These are phyloP conservation scores for Enoplosus armatus DNA, from an alignment of 2,797 vertebrate species.

Conservation along the genomic window DNA sequence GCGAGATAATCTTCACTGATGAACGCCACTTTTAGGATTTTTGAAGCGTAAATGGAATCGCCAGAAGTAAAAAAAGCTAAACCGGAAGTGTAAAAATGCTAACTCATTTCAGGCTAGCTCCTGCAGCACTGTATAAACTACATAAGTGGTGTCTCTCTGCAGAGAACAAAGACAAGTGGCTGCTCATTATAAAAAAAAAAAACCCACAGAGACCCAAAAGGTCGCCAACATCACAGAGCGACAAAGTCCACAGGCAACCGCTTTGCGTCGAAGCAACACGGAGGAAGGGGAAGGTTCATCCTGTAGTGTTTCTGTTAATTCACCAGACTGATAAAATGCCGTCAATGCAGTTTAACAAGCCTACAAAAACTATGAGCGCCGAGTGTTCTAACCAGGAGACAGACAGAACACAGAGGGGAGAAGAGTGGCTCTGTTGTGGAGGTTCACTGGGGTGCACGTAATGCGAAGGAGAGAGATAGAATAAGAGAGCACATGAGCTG, in stretches of 20 bases:
- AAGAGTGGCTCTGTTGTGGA: conserved; percentile 55
- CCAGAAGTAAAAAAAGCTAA: too few species aligned
- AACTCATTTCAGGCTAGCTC: too few species aligned
- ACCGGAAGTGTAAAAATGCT: too few species aligned
- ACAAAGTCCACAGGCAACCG: too few species aligned
- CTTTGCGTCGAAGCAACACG: neutral
- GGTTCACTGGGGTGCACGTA: conserved; percentile 56
- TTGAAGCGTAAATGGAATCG: too few species aligned
- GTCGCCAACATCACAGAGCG: neutral
- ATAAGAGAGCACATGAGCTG: conserved; percentile 65
- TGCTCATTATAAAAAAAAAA: neutral
- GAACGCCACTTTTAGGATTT: too few species aligned
- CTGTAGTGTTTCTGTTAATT: neutral
- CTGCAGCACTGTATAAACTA: too few species aligned
- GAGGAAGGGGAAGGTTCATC: neutral
- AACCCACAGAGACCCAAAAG: neutral
- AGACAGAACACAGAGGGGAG: neutral
- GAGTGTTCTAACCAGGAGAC: conserved; percentile 8
- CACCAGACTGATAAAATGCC: neutral
- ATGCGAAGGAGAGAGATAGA: conserved; percentile 53
- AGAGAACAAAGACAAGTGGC: neutral
- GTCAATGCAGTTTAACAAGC: conserved; percentile 5
- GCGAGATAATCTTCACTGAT: too few species aligned
- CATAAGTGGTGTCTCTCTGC: too few species aligned
- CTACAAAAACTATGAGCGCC: neutral